phyloP scores from a whole-genome alignment of 2,888 invertebrate genomes.

The Andrena hattorfiana region DNA sequence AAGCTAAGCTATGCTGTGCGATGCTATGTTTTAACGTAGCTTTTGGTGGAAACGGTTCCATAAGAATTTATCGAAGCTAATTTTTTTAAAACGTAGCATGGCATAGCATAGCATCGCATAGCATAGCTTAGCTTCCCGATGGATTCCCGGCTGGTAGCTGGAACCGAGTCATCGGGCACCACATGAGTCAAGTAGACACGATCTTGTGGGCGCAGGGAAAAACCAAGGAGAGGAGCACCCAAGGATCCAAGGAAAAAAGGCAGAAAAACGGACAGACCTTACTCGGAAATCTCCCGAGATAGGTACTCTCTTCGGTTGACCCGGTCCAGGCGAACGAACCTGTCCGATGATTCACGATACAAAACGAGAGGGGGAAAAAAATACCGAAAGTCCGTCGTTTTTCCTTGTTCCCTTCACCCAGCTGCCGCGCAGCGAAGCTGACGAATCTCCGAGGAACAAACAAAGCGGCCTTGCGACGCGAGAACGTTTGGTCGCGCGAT shows the following conservation, averaged over 20 bases:
- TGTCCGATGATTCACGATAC: conserved; percentile 28
- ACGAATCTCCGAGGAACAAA: conserved; percentile 1
- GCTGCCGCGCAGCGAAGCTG: not conserved
- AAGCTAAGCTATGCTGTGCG: no score
- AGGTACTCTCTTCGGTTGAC: not conserved
- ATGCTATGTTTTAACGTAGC: no score
- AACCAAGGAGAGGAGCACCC: no score
- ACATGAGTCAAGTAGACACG: no score
- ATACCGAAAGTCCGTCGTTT: conserved; percentile 4
- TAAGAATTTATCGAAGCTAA: no score
- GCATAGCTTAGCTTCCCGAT: no score
- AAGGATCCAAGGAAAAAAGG: not conserved
- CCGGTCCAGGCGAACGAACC: conserved; percentile 14
- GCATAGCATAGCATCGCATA: no score
- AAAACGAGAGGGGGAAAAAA: not conserved
- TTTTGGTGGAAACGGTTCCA: no score
- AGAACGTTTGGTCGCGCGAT: conserved; percentile 28
- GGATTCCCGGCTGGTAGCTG: no score
- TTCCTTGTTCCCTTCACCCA: not conserved
- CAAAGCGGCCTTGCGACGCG: not conserved
- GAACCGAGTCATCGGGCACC: no score
- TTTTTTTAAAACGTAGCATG: no score
- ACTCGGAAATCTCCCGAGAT: not conserved
- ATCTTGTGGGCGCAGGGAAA: no score
- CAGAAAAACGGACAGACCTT: conserved; percentile 1